These are phyloP conservation scores for Xenops minutus DNA, from an alignment of 2,797 vertebrate genomes.

Conservation along the genomic window DNA sequence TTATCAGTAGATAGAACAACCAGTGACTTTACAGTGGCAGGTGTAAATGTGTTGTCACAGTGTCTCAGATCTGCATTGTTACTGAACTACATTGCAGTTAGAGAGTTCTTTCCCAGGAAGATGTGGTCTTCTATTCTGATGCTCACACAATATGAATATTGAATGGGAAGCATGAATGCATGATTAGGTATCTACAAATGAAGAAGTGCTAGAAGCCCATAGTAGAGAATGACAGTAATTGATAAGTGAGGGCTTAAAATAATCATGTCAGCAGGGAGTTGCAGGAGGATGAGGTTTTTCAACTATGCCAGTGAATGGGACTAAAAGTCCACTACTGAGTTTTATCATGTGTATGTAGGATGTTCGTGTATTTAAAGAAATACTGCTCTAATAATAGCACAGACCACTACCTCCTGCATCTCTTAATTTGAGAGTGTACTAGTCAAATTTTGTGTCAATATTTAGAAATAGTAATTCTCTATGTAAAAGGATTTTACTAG, in stretches of 20 bases:
- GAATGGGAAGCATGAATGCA: neutral
- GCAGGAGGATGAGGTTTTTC: neutral
- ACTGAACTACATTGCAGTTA: neutral
- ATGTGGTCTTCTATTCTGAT: neutral
- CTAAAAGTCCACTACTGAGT: neutral
- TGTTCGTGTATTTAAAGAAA: neutral
- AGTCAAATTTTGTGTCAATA: neutral
- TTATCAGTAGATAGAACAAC: neutral
- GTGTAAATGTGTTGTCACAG: neutral
- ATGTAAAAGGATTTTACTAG: neutral
- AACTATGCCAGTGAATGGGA: neutral
- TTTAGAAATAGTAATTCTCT: neutral
- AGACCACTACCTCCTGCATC: neutral
- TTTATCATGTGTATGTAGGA: neutral
- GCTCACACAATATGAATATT: neutral
- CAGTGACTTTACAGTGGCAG: neutral
- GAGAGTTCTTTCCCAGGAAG: neutral
- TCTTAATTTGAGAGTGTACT: neutral
- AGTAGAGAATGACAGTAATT: neutral
- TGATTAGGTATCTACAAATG: neutral
- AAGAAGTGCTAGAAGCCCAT: neutral
- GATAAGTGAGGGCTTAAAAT: neutral
- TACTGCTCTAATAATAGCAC: neutral
- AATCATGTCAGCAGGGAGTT: neutral
- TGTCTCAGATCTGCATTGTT: neutral